These are phyloP conservation scores for Sminthurinus signatus DNA, from an alignment of 1,140 invertebrate species.

Conservation along the genomic window DNA sequence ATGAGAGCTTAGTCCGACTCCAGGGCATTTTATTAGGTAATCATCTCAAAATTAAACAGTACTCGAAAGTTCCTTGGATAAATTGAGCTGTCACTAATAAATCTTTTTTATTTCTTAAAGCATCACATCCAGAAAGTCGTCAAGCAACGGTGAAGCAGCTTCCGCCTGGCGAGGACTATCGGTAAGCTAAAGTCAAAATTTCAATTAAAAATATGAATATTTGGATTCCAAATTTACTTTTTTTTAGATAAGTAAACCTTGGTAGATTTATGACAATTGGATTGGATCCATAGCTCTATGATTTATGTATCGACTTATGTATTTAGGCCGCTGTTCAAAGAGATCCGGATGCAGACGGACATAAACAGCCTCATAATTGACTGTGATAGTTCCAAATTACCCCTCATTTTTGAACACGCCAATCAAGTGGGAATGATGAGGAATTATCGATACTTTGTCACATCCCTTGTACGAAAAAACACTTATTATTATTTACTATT, in stretches of 20 bases:
- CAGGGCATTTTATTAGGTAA: too few species aligned
- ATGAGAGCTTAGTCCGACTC: conserved; percentile 52
- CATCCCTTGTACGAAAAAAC: conserved; percentile 46
- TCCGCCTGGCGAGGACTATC: conserved; percentile 42
- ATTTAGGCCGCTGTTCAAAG: conserved; percentile 48
- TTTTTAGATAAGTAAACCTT: too few species aligned
- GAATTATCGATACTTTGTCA: conserved; percentile 47
- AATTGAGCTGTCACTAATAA: background rate
- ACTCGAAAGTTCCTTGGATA: conserved; percentile 9
- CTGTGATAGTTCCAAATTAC: conserved; percentile 45
- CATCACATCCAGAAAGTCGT: conserved; percentile 38
- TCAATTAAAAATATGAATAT: too few species aligned
- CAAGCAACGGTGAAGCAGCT: conserved; percentile 48
- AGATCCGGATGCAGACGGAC: conserved; percentile 46
- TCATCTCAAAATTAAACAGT: too few species aligned
- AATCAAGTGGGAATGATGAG: conserved; percentile 48
- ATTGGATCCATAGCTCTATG: too few species aligned
- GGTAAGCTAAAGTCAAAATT: too few species aligned
- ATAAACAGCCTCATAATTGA: conserved; percentile 51
- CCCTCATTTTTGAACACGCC: conserved; percentile 46
- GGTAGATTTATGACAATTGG: too few species aligned
- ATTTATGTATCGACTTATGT: too few species aligned
- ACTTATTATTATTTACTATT: too few species aligned
- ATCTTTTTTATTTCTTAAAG: too few species aligned
- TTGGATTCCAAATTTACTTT: too few species aligned